Evolutionary conservation across 2,113 vertebrate species (phyloP).

Genomic region (Tachysurus vachellii): DNA sequence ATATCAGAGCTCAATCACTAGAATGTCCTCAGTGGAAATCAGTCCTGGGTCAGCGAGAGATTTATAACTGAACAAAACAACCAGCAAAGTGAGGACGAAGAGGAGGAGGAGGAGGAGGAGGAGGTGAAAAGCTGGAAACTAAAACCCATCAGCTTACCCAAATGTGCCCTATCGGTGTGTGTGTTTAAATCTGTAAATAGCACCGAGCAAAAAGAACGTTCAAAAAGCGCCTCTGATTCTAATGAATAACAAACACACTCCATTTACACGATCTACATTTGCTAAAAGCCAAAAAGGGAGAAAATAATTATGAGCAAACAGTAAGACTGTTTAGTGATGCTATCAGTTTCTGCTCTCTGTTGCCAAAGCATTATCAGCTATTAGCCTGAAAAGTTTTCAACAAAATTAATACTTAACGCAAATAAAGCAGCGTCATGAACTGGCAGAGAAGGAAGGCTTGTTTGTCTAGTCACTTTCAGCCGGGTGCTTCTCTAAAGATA

Average conservation of each 20-base stretch:
- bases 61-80: not conserved
- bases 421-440: constrained; percentile 39
- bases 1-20: not conserved
- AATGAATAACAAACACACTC: constrained; percentile 32
- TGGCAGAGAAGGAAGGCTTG: constrained; percentile 25
- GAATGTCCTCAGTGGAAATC: not conserved
- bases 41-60: not conserved
- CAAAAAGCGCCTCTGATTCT: not conserved
- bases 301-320: constrained; percentile 29
- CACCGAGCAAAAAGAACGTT: not conserved
- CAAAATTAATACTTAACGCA: constrained; percentile 33
- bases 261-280: constrained; percentile 26
- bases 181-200: constrained; percentile 9
- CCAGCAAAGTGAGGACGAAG: not conserved
- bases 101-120: constrained; percentile 25
- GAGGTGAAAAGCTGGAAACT: constrained; percentile 42
- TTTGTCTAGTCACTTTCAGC: constrained; percentile 45
- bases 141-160: constrained; percentile 23
- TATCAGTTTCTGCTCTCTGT: constrained; percentile 26
- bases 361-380: constrained; percentile 43
- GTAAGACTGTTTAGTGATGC: constrained; percentile 7
- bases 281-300: not conserved
- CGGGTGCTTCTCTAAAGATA: constrained; percentile 35
- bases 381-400: constrained; percentile 32
- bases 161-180: constrained; percentile 11